These are phyloP conservation scores for Manacus vitellinus DNA, from an alignment of 2,113 vertebrate species.

Conservation along the genomic window DNA sequence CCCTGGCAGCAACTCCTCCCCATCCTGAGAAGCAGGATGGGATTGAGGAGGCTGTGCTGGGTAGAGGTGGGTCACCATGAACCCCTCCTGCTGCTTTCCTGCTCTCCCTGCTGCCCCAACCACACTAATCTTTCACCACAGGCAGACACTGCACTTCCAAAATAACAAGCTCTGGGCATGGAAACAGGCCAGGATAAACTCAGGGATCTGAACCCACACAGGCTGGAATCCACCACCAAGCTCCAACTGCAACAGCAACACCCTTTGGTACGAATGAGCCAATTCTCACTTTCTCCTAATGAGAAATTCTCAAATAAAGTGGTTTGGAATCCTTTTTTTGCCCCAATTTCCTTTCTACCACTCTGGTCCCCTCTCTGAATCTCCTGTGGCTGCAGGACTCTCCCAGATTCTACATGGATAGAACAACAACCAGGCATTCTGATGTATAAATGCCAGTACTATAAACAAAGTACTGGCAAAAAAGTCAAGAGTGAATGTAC, in stretches of 20 bases:
- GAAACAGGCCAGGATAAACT: not conserved
- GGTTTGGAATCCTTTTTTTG: not conserved
- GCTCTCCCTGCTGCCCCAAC: not conserved
- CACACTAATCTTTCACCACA: not conserved
- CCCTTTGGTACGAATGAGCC: not conserved
- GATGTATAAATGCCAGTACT: too few relatives aligned
- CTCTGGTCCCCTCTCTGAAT: not conserved
- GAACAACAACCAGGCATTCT: not conserved
- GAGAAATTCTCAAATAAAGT: not conserved
- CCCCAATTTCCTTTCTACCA: not conserved
- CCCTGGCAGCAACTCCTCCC: not conserved
- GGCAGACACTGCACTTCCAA: not conserved
- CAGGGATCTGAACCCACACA: not conserved
- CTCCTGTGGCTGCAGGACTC: not conserved
- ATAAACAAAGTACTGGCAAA: not conserved
- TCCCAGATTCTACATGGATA: not conserved
- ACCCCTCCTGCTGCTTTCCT: not conserved
- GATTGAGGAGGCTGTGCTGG: not conserved
- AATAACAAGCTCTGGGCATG: not conserved
- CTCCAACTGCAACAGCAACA: not conserved
- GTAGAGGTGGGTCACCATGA: not conserved
- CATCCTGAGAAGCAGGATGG: not conserved
- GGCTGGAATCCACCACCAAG: not conserved
- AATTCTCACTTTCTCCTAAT: not conserved
- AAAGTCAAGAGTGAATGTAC: not conserved